A percentile compares a stretch with the other conserved stretches of the same genome.
These are phyloP conservation scores for Limnothrissa miodon DNA, from an alignment of 2,113 vertebrate species.

Conservation along the genomic window DNA sequence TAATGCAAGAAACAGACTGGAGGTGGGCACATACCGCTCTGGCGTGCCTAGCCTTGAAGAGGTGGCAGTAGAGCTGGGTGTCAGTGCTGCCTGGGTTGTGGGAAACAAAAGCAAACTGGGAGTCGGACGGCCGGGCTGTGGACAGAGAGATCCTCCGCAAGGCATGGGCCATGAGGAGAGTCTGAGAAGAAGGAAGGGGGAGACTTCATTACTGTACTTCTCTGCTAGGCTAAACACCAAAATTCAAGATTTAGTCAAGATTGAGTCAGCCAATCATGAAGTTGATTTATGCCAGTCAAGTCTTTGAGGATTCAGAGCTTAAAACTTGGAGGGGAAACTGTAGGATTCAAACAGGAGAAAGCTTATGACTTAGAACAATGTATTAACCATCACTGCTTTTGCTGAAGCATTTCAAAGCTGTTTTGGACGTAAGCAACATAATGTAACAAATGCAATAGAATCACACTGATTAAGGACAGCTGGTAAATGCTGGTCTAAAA, in stretches of 20 bases:
- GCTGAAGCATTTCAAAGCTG: not conserved
- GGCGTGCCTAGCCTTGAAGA: constrained; percentile 82
- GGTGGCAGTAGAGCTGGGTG: constrained; percentile 85
- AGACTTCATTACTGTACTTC: not conserved
- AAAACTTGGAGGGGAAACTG: too few relatives aligned
- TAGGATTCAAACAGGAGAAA: too few relatives aligned
- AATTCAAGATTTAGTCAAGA: too few relatives aligned
- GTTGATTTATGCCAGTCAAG: too few relatives aligned
- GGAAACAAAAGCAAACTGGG: constrained; percentile 89
- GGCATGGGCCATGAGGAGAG: constrained; percentile 90
- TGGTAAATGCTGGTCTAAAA: not conserved
- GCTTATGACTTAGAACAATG: not conserved
- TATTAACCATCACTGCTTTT: not conserved
- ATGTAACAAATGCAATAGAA: not conserved
- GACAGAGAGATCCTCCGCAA: constrained; percentile 83
- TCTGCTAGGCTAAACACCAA: too few relatives aligned
- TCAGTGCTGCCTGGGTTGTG: constrained; percentile 80
- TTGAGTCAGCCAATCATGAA: too few relatives aligned
- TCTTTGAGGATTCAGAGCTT: too few relatives aligned
- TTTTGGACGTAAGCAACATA: not conserved
- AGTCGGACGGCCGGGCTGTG: constrained; percentile 70
- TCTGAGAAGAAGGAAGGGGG: constrained; percentile 59
- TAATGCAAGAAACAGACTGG: not conserved
- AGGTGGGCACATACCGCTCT: constrained; percentile 61
- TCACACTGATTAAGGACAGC: not conserved